phyloP scores from a whole-genome alignment of 2,888 invertebrate genomes.

The Crematogaster levior region DNA sequence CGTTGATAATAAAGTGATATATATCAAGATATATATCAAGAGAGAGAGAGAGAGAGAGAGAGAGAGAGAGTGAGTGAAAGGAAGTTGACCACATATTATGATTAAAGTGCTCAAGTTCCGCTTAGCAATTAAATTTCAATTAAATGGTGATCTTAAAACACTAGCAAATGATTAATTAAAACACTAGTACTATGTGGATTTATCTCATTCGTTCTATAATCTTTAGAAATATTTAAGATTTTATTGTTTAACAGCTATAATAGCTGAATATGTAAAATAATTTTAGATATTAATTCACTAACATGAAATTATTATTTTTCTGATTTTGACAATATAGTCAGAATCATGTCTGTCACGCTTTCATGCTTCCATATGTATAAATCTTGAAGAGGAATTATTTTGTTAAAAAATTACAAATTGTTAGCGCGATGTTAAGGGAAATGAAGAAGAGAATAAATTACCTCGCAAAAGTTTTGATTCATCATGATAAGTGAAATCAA shows the following conservation, averaged over 20 bases:
- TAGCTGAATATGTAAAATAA: not conserved
- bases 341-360: not conserved
- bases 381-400: not conserved
- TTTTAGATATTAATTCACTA: not conserved
- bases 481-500: conserved; percentile 4
- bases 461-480: not conserved
- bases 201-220: not conserved
- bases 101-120: not conserved
- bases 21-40: no score
- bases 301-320: not conserved
- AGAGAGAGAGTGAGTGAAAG: not conserved
- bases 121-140: conserved; percentile 4
- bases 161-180: not conserved
- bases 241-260: not conserved
- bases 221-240: not conserved
- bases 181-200: not conserved
- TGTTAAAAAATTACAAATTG: not conserved
- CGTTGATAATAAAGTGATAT: conserved; percentile 32
- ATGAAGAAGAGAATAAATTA: not conserved
- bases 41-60: not conserved
- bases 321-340: not conserved
- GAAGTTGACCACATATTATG: not conserved
- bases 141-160: conserved; percentile 2
- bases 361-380: not conserved
- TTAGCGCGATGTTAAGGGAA: not conserved